Evolutionary conservation across 2,797 vertebrate genomes (phyloP).

Genomic region (Melanotaenia boesemani): DNA sequence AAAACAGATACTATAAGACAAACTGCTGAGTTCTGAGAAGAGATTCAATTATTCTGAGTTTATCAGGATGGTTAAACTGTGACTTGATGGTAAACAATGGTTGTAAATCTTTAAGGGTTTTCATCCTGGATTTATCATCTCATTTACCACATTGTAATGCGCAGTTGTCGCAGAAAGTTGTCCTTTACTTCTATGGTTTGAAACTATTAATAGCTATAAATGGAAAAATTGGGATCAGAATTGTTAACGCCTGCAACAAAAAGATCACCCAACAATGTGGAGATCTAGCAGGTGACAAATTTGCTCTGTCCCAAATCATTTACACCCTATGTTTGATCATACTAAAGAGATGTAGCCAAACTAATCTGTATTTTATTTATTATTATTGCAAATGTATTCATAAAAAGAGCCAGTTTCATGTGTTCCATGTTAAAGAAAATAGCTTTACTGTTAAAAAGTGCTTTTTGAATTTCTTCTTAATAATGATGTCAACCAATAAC

Average conservation of each 20-base stretch:
- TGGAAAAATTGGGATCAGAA: neutral
- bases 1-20: neutral
- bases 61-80: neutral
- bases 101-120: neutral
- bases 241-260: neutral
- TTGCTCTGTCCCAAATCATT: neutral
- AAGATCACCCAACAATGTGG: neutral
- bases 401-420: neutral
- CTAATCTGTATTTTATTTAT: slow-evolving; percentile 14
- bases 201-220: neutral
- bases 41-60: neutral
- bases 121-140: neutral
- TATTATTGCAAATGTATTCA: slow-evolving; percentile 14
- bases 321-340: neutral
- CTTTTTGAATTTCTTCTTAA: neutral
- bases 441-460: too few relatives aligned
- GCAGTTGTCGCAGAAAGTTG: neutral
- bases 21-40: neutral
- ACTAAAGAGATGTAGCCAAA: neutral
- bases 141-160: neutral
- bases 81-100: neutral
- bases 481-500: neutral
- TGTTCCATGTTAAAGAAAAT: slow-evolving; percentile 23
- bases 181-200: neutral
- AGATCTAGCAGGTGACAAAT: neutral